These are phyloP conservation scores for Phallusia fumigata DNA, from an alignment of 23 tunicate species.

Conservation along the genomic window DNA sequence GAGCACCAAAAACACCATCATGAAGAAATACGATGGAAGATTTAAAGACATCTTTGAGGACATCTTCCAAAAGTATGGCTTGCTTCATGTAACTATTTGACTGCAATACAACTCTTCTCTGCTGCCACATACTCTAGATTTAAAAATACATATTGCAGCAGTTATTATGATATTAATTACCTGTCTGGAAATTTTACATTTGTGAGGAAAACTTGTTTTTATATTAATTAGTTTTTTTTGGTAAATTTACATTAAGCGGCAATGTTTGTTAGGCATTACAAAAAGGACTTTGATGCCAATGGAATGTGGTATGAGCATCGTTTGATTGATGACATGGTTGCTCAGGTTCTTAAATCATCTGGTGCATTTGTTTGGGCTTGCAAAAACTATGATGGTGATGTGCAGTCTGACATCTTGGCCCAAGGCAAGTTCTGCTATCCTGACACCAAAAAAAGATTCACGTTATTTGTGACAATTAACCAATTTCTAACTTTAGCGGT, in stretches of 20 bases:
- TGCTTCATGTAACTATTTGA: not conserved
- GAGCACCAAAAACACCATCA: conserved; percentile 98
- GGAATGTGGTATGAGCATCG: conserved; percentile 99
- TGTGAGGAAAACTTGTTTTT: too few species aligned
- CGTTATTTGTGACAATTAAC: not conserved
- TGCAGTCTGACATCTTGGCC: conserved; percentile 98
- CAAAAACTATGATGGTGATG: conserved; percentile 99
- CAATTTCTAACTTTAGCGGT: too few species aligned
- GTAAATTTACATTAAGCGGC: not conserved
- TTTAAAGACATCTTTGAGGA: conserved; percentile 99
- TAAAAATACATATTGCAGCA: too few species aligned
- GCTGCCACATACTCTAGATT: too few species aligned
- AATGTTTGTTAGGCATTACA: conserved; percentile 53
- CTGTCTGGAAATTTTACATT: too few species aligned
- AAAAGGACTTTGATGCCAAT: conserved; percentile 88
- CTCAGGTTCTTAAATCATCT: conserved; percentile 92
- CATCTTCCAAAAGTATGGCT: conserved; percentile 69
- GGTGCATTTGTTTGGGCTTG: conserved; percentile 99
- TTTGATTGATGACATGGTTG: conserved; percentile 99
- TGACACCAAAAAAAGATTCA: not conserved
- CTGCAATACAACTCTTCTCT: not conserved
- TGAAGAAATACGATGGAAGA: conserved; percentile 98
- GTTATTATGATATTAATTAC: too few species aligned
- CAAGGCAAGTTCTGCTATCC: conserved; percentile 53
- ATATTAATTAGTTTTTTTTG: too few species aligned